Conservation (phyloP, 2,797 vertebrate genomes). For the Phrynocephalus vlangalii region DNA sequence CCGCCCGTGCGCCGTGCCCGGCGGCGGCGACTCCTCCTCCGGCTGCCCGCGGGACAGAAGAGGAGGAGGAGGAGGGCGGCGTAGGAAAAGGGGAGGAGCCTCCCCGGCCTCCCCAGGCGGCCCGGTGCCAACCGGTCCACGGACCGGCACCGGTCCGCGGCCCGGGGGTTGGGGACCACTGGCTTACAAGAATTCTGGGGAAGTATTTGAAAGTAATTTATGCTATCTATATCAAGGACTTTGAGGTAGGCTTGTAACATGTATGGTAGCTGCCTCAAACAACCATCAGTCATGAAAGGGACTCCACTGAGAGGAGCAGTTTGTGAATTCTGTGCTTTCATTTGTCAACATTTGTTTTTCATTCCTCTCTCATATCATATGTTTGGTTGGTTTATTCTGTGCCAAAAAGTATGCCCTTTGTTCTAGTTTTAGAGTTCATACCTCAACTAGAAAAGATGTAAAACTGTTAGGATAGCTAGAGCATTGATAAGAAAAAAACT, state of each 20-base stretch:
- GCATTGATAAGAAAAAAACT: neutral
- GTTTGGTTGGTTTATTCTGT: neutral
- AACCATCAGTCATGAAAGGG: slow-evolving; percentile 18
- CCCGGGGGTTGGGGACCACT: no score
- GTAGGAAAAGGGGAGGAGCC: no score
- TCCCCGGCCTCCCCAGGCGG: no score
- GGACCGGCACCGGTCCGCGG: no score
- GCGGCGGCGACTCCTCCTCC: no score
- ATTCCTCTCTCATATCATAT: neutral
- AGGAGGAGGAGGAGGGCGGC: no score
- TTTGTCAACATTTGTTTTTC: slow-evolving; percentile 47
- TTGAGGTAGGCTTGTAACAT: neutral
- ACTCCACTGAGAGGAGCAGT: slow-evolving; percentile 21
- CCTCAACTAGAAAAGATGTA: slow-evolving; percentile 50
- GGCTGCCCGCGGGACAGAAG: no score
- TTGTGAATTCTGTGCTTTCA: slow-evolving; percentile 13
- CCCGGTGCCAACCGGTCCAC: no score
- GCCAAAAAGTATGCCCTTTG: slow-evolving; percentile 18
- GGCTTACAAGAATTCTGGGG: neutral
- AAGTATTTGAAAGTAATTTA: neutral
- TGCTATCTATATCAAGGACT: neutral
- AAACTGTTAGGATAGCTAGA: slow-evolving; percentile 35
- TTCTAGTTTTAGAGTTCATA: slow-evolving; percentile 39
- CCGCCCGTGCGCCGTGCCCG: no score
- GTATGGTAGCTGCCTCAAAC: slow-evolving; percentile 24